Base-by-base conservation (phyloP, 2,888 invertebrate genomes). In the Spatulosminthurus flaviceps region DNA sequence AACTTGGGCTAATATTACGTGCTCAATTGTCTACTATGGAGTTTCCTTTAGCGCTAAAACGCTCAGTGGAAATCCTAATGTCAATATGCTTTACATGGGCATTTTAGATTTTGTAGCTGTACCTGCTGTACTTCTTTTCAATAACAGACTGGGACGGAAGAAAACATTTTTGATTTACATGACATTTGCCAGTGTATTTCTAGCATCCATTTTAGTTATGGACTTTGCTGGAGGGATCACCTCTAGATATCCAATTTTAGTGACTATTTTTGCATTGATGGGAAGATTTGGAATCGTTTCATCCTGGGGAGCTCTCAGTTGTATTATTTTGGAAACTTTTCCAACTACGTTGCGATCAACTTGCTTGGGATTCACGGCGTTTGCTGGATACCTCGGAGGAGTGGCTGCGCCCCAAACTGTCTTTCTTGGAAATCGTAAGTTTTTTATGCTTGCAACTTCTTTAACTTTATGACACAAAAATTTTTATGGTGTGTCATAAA, bases 281-380 rank as follows among this genome's bases (percentile, higher is more conserved):
- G 77, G 79, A 4, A 19, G 81, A 29, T 79, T 81, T 75, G 73
- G 77, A 5, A 71, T 77, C 26, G 77, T 71, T 1, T 61, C 81
- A 7, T 77, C 80, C 19, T 84, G 83, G 82, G 83, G 82, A 24
- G 26, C 42, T 19, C 22, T 78, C 19, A 73, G 72, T 21, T 84
- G 83, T 64, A 82, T 84, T 42, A 82, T 82, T 26, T 81, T 82
- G 24, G 84, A 84, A 79, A 73, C 84, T 13, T 84, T 84, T 64
- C 84, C 84, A 13, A 84, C 84, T 0, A 73, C 80, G 5, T 77
- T 83, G 13, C 41, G 84, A 11, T 80, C 82, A 0, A 77, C 81
- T 4, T 82, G 81, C 21, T 78, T 84, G 41, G 83, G 84, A 26
- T 77, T 84, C 64, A 84, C 84, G 64, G 79, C 81, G 11, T 78